phyloP scores from a whole-genome alignment of 2,888 invertebrate genomes.

The Cybosia mesomella region DNA sequence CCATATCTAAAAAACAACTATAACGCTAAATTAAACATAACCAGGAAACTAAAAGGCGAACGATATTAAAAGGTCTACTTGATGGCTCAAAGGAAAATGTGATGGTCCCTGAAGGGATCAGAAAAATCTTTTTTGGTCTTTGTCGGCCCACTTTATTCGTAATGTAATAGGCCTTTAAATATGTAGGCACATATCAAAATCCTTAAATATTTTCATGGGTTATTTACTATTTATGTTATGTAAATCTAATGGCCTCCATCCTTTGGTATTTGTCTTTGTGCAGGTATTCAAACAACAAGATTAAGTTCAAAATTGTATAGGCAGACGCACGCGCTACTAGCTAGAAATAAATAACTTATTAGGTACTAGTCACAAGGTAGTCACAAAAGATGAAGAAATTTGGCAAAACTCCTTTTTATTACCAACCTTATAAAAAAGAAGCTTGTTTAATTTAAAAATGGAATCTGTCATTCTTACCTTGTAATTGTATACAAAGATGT shows the following conservation, averaged over 20 bases:
- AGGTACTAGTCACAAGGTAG: too few relatives aligned
- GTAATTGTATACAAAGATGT: conserved; percentile 98
- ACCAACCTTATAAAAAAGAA: neutral
- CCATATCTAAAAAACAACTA: conserved; percentile 20
- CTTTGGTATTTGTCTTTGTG: conserved; percentile 15
- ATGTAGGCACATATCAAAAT: conserved; percentile 51
- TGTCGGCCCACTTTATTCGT: conserved; percentile 56
- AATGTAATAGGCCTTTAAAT: conserved; percentile 63
- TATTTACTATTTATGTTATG: conserved; percentile 39
- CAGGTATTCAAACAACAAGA: conserved; percentile 5
- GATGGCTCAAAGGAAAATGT: conserved; percentile 63
- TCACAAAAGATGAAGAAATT: neutral
- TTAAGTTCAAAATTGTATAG: conserved; percentile 13
- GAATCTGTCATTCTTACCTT: conserved; percentile 83
- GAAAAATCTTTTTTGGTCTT: conserved; percentile 57
- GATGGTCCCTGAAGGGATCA: conserved; percentile 61
- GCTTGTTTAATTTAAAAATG: conserved; percentile 3
- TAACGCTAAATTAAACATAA: conserved; percentile 52
- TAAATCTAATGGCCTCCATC: conserved; percentile 25
- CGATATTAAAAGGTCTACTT: conserved; percentile 60
- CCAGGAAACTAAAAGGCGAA: conserved; percentile 52
- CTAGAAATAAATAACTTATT: neutral
- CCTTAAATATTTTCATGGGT: conserved; percentile 40
- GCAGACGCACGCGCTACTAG: neutral
- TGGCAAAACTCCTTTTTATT: neutral